phyloP scores from a whole-genome alignment of 2,888 invertebrate species.

The Acanthopleura granulata region DNA sequence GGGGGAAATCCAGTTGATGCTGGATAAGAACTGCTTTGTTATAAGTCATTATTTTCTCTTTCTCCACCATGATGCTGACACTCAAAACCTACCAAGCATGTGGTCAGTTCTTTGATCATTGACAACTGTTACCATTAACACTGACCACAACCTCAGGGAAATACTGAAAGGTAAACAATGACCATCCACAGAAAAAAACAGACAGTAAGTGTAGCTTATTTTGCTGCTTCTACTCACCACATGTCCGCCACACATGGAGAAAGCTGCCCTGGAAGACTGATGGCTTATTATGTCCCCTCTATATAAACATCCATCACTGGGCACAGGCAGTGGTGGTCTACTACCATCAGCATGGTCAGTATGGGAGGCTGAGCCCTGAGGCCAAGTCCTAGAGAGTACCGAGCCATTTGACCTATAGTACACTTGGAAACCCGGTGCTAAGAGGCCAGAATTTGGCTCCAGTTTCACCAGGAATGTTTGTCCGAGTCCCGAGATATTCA shows the following conservation, averaged over 20 bases:
- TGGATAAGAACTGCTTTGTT: too few species aligned
- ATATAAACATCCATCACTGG: background rate
- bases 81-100: too few species aligned
- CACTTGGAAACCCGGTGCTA: constrained; percentile 14
- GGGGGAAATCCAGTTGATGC: too few species aligned
- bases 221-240: background rate
- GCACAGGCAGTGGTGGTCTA: background rate
- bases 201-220: too few species aligned
- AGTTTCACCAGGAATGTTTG: constrained; percentile 2
- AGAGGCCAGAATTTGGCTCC: background rate
- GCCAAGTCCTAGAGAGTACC: constrained; percentile 4
- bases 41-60: too few species aligned
- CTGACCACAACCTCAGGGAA: too few species aligned
- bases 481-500: constrained; percentile 13
- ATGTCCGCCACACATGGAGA: constrained; percentile 2
- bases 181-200: too few species aligned
- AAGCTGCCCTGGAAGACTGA: constrained; percentile 2
- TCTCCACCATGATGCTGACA: too few species aligned
- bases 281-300: constrained; percentile 14
- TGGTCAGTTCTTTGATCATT: too few species aligned
- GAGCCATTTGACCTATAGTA: constrained; percentile 11
- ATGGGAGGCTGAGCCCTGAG: background rate
- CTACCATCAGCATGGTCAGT: background rate
- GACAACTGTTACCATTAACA: too few species aligned
- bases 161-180: too few species aligned